phyloP scores from a whole-genome alignment of 2,888 invertebrate genomes.

The Lacanobia oleracea region DNA sequence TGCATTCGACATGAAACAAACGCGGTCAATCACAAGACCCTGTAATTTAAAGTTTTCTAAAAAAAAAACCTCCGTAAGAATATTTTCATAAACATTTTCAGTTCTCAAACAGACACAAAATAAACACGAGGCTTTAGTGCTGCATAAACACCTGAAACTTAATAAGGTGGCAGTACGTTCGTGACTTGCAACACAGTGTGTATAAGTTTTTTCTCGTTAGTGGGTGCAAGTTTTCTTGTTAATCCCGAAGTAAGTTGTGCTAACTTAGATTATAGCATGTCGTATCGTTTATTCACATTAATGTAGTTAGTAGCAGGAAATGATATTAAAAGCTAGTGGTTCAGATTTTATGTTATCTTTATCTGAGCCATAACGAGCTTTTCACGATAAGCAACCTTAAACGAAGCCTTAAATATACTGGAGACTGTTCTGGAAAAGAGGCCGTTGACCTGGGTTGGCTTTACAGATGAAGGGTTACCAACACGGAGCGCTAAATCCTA shows the following conservation, averaged over 20 bases:
- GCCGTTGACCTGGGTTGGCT: not conserved
- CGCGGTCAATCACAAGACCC: not conserved
- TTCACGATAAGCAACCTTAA: not conserved
- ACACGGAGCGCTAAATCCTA: too few species aligned
- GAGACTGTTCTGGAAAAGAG: not conserved
- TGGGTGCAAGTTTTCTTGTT: slow-evolving; percentile 59
- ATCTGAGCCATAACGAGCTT: not conserved
- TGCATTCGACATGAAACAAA: not conserved
- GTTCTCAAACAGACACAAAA: slow-evolving; percentile 19
- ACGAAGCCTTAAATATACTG: not conserved
- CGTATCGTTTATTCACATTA: slow-evolving; percentile 49
- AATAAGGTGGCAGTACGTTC: slow-evolving; percentile 45
- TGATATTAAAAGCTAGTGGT: not conserved
- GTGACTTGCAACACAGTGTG: slow-evolving; percentile 48
- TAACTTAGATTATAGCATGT: slow-evolving; percentile 49
- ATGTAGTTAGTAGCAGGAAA: not conserved
- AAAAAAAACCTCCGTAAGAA: slow-evolving; percentile 2
- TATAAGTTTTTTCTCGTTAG: slow-evolving; percentile 53
- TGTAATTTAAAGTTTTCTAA: not conserved
- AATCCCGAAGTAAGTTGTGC: slow-evolving; percentile 43
- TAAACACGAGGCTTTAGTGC: slow-evolving; percentile 31
- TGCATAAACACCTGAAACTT: slow-evolving; percentile 45
- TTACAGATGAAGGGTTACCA: not conserved
- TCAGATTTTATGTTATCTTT: not conserved
- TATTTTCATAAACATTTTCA: slow-evolving; percentile 6